A percentile compares a stretch with the other conserved stretches of the same genome.
Conservation (phyloP, 2,888 invertebrate species). For the Aporophyla lueneburgensis region DNA sequence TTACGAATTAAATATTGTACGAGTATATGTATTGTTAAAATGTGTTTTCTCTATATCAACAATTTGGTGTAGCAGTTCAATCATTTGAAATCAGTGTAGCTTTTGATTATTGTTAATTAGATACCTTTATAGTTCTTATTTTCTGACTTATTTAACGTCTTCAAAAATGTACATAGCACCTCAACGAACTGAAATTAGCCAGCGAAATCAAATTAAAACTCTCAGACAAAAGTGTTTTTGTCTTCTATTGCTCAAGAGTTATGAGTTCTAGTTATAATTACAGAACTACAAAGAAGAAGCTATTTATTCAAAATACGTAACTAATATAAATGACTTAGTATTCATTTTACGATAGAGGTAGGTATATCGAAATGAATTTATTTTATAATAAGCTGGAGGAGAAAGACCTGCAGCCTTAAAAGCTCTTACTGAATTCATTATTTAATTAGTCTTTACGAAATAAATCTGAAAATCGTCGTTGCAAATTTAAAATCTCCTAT, state of each 20-base stretch:
- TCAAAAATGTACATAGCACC: neutral
- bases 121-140: neutral
- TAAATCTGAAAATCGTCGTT: too few species aligned
- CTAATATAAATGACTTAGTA: slow-evolving; percentile 5
- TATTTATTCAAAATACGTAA: slow-evolving; percentile 1
- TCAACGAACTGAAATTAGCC: neutral
- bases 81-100: neutral
- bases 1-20: neutral
- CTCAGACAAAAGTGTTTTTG: neutral
- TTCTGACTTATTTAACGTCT: neutral
- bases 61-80: neutral
- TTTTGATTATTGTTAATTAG: neutral
- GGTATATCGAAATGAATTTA: slow-evolving; percentile 1
- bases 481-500: too few species aligned
- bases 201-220: slow-evolving; percentile 23
- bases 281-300: neutral
- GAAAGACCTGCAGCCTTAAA: too few species aligned
- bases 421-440: too few species aligned
- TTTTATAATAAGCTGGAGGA: neutral
- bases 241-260: neutral
- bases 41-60: neutral
- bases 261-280: slow-evolving; percentile 9
- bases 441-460: too few species aligned
- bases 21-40: too few species aligned
- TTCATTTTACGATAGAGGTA: neutral